Evolutionary conservation across 2,113 vertebrate species (phyloP), one percentile per base, ranked within the genome.

Genomic region (Addax nasomaculatus): DNA sequence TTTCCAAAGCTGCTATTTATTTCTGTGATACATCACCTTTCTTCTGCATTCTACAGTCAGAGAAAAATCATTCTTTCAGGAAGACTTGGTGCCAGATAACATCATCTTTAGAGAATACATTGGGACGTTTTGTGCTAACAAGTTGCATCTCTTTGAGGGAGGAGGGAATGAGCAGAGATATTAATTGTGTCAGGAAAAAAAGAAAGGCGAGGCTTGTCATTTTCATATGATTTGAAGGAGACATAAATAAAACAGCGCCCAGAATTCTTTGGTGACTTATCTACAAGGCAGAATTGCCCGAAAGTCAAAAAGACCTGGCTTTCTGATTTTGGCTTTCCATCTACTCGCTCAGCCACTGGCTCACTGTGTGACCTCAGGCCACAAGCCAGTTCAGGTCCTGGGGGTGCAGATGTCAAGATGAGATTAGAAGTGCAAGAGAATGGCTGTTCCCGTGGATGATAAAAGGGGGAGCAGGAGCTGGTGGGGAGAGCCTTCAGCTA

Each of bases 1-100:
- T n/a, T 49, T 78, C 33, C 73, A 36, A 97, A 90, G 88, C 89
- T 95, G 83, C 93, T 97, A 4, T 96, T 97, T 96, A 85, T 97
- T 96, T 92, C 87, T 83, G 4, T 95, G 90, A 94, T 81, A 94
- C 90, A 45, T 90, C 90, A 95, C 81, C 90, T 90, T 92, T 90
- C 92, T 79, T 95, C 79, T 95, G 76, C 4, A n/a, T 90, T 94
- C 93, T 64, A 21, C 64, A 94, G 49, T 93, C 30, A 85, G 87
- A 90, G n/a, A n/a, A 58, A 93, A 92, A 67, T 93, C 47, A 51
- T 57, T 84, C 86, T 96, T 90, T 87, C 81, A 90, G 70, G 43
- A 36, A 96, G 87, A 55, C 62, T 78, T 23, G 14, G 55, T 81
- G 87, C 43, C 62, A 87, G 60, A 90, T 29, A 43, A 60, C 81